phyloP scores from a whole-genome alignment of 1,140 invertebrate genomes.

The Psix sp. region DNA sequence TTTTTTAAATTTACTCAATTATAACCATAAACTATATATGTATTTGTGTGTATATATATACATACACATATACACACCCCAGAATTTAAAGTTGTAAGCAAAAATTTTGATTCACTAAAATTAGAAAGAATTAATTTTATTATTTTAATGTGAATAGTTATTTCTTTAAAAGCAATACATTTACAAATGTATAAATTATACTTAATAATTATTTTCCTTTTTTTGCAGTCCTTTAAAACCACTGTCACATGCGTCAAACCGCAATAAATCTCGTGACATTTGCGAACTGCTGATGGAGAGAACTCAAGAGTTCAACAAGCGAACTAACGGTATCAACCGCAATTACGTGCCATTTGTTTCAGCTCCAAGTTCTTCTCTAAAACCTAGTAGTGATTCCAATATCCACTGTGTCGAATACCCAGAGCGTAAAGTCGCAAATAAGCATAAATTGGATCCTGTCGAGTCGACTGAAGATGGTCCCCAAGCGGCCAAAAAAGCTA shows the following conservation, averaged over 20 bases:
- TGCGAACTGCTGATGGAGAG: conserved; percentile 67
- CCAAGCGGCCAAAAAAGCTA: background rate
- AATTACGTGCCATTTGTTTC: conserved; percentile 70
- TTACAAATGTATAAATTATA: no score
- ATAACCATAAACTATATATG: no score
- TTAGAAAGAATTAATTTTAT: no score
- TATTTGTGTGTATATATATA: no score
- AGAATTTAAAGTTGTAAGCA: no score
- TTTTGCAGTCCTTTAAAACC: conserved; percentile 63
- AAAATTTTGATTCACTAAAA: no score
- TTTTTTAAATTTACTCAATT: no score
- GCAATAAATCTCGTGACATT: conserved; percentile 47
- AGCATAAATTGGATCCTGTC: conserved; percentile 17
- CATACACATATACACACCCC: no score
- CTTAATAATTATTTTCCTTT: no score
- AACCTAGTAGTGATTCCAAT: conserved; percentile 22
- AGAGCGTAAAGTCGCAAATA: conserved; percentile 20
- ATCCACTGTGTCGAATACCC: conserved; percentile 65
- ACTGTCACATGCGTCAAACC: conserved; percentile 67
- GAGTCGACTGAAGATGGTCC: conserved; percentile 14
- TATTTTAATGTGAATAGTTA: no score
- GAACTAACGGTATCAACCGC: conserved; percentile 33
- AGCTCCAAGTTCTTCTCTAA: conserved; percentile 66
- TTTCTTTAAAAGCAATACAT: no score
- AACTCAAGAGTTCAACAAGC: conserved; percentile 66